Conservation (phyloP, 37 sponge, comb jelly and placozoan genomes). For the Oopsacas minuta region DNA sequence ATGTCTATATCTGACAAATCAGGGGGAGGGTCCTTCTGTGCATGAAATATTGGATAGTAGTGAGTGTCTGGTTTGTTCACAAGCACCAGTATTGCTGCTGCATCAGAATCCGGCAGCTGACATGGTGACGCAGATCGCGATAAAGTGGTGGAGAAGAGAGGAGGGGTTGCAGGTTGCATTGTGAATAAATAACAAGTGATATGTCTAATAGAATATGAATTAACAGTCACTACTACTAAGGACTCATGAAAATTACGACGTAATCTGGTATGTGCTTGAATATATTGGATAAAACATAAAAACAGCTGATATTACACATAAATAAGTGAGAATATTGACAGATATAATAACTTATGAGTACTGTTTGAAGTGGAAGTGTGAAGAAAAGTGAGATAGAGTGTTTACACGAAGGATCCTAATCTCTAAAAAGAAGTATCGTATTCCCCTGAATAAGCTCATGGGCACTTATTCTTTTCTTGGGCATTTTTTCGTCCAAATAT, state of each 20-base stretch:
- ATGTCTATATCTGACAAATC: background rate
- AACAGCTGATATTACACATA: no score
- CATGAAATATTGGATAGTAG: background rate
- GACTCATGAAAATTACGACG: no score
- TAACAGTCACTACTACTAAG: background rate
- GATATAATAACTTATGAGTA: no score
- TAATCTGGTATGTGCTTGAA: no score
- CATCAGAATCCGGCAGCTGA: background rate
- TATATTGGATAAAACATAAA: no score
- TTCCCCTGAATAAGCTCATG: no score
- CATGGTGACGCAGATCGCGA: background rate
- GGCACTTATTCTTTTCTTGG: no score
- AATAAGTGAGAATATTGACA: no score
- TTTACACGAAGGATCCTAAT: background rate
- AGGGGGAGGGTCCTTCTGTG: constrained; percentile 8
- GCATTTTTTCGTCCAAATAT: no score
- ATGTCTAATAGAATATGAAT: background rate
- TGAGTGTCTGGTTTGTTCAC: constrained; percentile 15
- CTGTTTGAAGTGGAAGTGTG: no score
- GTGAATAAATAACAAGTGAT: background rate
- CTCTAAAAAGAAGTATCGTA: constrained; percentile 16
- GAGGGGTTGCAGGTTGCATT: background rate
- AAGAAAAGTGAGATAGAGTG: no score
- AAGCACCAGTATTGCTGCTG: background rate
- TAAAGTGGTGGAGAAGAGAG: background rate